These are phyloP conservation scores for Channa striata DNA, from an alignment of 2,797 vertebrate species.

Conservation along the genomic window DNA sequence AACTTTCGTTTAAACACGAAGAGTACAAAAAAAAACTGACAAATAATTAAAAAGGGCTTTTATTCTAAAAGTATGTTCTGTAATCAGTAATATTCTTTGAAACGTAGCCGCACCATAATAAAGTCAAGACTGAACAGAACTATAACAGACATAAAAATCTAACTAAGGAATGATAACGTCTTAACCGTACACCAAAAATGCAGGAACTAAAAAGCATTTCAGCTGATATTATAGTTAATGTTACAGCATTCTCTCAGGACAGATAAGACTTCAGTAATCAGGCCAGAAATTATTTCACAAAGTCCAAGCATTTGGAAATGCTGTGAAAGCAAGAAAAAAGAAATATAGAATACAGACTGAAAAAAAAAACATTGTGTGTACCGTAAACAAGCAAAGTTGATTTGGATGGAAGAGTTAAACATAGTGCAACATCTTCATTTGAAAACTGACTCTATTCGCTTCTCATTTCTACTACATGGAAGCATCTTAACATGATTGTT, in stretches of 20 bases:
- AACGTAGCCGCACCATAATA: conserved; percentile 10
- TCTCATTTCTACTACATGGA: conserved; percentile 14
- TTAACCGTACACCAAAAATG: conserved; percentile 27
- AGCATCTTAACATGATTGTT: background rate
- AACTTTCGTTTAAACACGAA: background rate
- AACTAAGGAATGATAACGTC: conserved; percentile 46
- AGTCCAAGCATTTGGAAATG: background rate
- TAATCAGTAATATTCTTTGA: conserved; percentile 7
- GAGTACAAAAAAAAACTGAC: background rate
- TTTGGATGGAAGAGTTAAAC: conserved; percentile 32
- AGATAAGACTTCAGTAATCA: background rate
- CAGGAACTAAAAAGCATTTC: background rate
- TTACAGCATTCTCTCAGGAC: background rate
- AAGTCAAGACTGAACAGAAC: background rate
- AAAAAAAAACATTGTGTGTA: background rate
- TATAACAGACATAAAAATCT: conserved; percentile 23
- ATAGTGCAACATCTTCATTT: conserved; percentile 16
- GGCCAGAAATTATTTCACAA: background rate
- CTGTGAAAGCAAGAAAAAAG: background rate
- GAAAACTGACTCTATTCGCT: background rate
- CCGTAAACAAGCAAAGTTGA: background rate
- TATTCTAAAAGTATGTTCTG: conserved; percentile 43
- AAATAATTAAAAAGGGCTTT: conserved; percentile 35
- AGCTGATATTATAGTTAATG: background rate
- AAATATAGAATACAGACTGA: background rate